Evolutionary conservation across 2,797 vertebrate genomes (phyloP).

Genomic region (Acipenser ruthenus): DNA sequence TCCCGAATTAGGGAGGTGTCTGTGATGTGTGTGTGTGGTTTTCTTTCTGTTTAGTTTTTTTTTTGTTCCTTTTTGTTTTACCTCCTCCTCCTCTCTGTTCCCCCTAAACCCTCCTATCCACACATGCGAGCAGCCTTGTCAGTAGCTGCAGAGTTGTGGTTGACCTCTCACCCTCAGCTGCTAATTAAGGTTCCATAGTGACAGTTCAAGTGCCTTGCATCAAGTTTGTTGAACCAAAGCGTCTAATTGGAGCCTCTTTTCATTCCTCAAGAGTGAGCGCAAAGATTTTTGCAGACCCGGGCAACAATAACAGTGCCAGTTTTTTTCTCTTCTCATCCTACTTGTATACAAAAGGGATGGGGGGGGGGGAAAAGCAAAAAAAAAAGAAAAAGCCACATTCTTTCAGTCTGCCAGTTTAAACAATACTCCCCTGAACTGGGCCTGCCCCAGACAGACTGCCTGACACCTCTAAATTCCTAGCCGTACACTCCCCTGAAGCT

Average conservation of each 20-base stretch:
- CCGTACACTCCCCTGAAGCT: slow-evolving; percentile 21
- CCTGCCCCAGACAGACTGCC: slow-evolving; percentile 31
- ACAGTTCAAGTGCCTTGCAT: slow-evolving; percentile 77
- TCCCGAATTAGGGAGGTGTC: slow-evolving; percentile 25
- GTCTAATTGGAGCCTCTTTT: slow-evolving; percentile 79
- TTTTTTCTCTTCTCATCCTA: slow-evolving; percentile 29
- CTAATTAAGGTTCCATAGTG: slow-evolving; percentile 88
- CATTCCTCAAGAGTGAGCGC: slow-evolving; percentile 46
- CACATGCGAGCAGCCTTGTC: slow-evolving; percentile 74
- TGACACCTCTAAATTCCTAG: slow-evolving; percentile 30
- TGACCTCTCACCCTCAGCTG: slow-evolving; percentile 75
- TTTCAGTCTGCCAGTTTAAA: slow-evolving; percentile 24
- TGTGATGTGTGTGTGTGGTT: not conserved
- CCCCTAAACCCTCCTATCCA: slow-evolving; percentile 29
- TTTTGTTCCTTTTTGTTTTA: slow-evolving; percentile 21
- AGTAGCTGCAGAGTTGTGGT: slow-evolving; percentile 65
- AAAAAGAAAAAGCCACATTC: slow-evolving; percentile 21
- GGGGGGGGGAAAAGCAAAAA: slow-evolving; percentile 8
- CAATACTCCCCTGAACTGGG: slow-evolving; percentile 20
- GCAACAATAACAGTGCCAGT: slow-evolving; percentile 42
- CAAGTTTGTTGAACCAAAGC: slow-evolving; percentile 62
- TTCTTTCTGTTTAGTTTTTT: slow-evolving; percentile 33
- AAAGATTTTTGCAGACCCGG: slow-evolving; percentile 46
- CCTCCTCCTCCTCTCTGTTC: slow-evolving; percentile 25
- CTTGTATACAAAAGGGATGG: slow-evolving; percentile 40